Evolutionary conservation across 2,888 invertebrate species (phyloP).

Genomic region (Schrankia costaestrigalis): DNA sequence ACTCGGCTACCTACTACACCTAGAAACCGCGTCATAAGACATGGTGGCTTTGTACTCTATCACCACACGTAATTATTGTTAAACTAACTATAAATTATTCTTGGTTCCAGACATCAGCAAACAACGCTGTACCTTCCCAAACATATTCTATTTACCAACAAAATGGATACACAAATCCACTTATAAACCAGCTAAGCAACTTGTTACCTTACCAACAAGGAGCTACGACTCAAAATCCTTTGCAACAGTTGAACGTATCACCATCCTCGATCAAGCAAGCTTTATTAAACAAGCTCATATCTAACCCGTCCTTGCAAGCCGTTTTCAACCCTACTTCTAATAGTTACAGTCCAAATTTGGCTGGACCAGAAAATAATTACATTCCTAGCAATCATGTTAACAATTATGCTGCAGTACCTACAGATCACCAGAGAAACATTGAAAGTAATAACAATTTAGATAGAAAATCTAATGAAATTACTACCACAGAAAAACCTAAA

Average conservation of each 20-base stretch:
- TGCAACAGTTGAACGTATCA: conserved; percentile 17
- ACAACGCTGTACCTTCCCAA: conserved; percentile 36
- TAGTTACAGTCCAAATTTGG: conserved; percentile 37
- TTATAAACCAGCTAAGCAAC: conserved; percentile 25
- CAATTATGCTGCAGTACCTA: conserved; percentile 46
- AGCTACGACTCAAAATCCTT: conserved; percentile 30
- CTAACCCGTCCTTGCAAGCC: conserved; percentile 35
- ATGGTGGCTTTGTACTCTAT: too few relatives aligned
- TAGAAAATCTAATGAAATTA: not conserved
- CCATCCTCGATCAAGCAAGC: conserved; percentile 34
- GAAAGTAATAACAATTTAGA: conserved; percentile 4
- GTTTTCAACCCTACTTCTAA: conserved; percentile 34
- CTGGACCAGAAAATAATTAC: conserved; percentile 15
- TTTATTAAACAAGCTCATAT: conserved; percentile 39
- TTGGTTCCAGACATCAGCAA: conserved; percentile 47
- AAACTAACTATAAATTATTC: conserved; percentile 12
- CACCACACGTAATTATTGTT: conserved; percentile 6
- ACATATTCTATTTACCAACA: conserved; percentile 29
- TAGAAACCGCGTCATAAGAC: too few relatives aligned
- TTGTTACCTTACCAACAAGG: conserved; percentile 33
- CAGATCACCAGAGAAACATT: conserved; percentile 27
- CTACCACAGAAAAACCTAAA: conserved; percentile 2
- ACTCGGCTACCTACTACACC: too few relatives aligned
- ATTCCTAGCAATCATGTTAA: conserved; percentile 38
- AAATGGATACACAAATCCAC: conserved; percentile 19